These are phyloP conservation scores for Temnothorax longispinosus DNA, from an alignment of 1,140 invertebrate genomes.

Conservation along the genomic window DNA sequence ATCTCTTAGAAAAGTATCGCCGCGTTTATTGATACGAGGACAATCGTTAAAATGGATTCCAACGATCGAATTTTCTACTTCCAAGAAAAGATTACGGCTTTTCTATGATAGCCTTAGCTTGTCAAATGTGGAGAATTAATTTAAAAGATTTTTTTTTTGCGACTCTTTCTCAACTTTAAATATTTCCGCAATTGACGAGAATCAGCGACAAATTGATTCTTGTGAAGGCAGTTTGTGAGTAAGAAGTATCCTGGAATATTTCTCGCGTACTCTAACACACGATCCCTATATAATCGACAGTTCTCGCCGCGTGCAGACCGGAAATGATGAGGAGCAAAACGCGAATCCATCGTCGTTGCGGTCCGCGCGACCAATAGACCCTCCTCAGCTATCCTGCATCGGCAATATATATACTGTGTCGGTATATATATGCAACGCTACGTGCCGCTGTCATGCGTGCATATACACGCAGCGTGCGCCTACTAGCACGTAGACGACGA, in stretches of 20 bases:
- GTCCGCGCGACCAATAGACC: constrained; percentile 37
- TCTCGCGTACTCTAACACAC: background rate
- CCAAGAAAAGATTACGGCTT: background rate
- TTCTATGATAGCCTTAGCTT: background rate
- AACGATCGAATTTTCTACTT: background rate
- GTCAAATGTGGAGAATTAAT: background rate
- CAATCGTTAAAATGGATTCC: background rate
- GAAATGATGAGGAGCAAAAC: constrained; percentile 31
- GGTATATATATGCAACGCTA: constrained; percentile 29
- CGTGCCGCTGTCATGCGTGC: constrained; percentile 21
- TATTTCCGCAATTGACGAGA: background rate
- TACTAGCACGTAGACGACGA: constrained; percentile 29
- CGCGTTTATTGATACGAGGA: background rate
- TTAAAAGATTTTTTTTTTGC: background rate
- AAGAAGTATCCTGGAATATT: background rate
- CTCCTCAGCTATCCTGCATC: background rate
- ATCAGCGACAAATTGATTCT: background rate
- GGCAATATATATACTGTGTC: constrained; percentile 66
- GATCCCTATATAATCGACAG: background rate
- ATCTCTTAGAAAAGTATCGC: background rate
- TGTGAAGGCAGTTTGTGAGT: background rate
- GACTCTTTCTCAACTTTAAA: background rate
- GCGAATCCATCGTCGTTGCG: constrained; percentile 37
- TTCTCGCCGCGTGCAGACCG: background rate
- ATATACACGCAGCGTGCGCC: constrained; percentile 1